phyloP scores from a whole-genome alignment of 2,113 vertebrate species.

The Globicephala melas region DNA sequence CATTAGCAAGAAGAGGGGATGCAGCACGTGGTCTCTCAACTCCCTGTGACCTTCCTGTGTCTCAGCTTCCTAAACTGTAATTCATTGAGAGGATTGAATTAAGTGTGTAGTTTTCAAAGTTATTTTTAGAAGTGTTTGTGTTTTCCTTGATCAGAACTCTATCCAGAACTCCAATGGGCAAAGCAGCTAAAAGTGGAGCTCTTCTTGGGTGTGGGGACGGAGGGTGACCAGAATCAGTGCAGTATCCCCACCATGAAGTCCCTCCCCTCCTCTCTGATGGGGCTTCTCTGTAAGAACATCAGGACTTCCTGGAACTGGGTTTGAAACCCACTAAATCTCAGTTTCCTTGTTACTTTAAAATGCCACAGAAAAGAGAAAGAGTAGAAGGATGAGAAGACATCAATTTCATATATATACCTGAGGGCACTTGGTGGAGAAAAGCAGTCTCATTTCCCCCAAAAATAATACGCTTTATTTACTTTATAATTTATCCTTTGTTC shows the following conservation, averaged over 20 bases:
- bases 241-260: fast-evolving
- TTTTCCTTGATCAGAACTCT: neutral
- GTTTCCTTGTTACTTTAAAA: neutral
- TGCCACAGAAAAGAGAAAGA: neutral
- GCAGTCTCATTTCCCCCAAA: neutral
- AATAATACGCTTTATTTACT: neutral
- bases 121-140: neutral
- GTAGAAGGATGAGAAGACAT: neutral
- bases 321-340: neutral
- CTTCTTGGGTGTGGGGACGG: neutral
- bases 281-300: neutral
- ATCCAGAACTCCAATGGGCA: neutral
- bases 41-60: neutral
- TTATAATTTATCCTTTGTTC: slow-evolving; percentile 21
- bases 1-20: neutral
- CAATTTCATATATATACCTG: neutral
- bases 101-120: neutral
- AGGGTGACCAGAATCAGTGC: neutral
- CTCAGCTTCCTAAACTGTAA: neutral
- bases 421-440: neutral
- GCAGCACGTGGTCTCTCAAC: neutral
- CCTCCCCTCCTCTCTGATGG: neutral
- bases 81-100: neutral
- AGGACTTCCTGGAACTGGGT: neutral
- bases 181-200: neutral